phyloP scores from a whole-genome alignment of 2,888 invertebrate genomes.

The Hirtodrosophila alboralis region DNA sequence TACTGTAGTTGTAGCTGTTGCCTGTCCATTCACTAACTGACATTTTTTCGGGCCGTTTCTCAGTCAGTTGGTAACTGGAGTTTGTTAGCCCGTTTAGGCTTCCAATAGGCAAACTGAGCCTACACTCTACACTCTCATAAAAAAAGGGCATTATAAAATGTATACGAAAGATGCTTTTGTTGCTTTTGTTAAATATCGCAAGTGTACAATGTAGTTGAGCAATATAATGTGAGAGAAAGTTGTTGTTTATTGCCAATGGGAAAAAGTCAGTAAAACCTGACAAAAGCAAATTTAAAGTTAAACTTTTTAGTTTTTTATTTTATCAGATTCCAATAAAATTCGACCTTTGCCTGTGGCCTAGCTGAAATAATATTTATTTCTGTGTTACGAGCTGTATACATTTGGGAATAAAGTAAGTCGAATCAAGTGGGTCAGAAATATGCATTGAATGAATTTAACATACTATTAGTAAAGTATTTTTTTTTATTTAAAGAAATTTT shows the following conservation, averaged over 20 bases:
- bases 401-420: conserved; percentile 19
- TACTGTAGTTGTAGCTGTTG: conserved; percentile 17
- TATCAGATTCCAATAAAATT: conserved; percentile 11
- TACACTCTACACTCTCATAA: conserved; percentile 14
- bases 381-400: conserved; percentile 3
- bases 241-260: conserved; percentile 18
- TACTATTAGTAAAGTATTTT: conserved; percentile 9
- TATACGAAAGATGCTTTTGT: not conserved
- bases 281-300: not conserved
- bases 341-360: not conserved
- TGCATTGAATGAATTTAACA: conserved; percentile 34
- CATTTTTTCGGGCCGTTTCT: conserved; percentile 37
- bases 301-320: not conserved
- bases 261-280: conserved; percentile 17
- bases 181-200: not conserved
- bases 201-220: conserved; percentile 20
- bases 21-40: conserved; percentile 32
- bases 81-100: conserved; percentile 30
- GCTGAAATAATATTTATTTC: not conserved
- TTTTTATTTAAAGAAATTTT: conserved; percentile 46
- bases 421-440: conserved; percentile 43
- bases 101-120: conserved; percentile 32
- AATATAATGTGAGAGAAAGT: conserved; percentile 39
- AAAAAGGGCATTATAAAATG: conserved; percentile 13
- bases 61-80: conserved; percentile 19